These are phyloP conservation scores for Anser brachyrhynchus DNA, from an alignment of 2,113 vertebrate species.

Conservation along the genomic window DNA sequence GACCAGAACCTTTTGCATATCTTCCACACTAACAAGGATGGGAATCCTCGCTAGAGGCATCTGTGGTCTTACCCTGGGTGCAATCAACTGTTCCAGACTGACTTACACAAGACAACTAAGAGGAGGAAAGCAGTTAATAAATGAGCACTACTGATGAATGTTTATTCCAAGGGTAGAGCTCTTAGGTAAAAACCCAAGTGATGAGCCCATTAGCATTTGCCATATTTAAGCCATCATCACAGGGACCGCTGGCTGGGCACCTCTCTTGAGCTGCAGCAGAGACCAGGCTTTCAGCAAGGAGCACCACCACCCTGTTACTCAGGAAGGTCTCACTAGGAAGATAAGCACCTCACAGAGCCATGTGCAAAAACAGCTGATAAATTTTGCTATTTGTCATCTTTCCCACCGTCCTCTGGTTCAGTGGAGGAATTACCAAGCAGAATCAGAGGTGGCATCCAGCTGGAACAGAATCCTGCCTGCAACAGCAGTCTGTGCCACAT, in stretches of 20 bases:
- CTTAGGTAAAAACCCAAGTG: neutral
- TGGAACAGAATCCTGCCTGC: neutral
- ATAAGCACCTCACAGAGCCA: neutral
- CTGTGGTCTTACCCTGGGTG: neutral
- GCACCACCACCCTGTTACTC: neutral
- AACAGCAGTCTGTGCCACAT: neutral
- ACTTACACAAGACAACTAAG: neutral
- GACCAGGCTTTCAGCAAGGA: neutral
- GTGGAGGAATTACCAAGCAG: neutral
- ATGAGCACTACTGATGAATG: neutral
- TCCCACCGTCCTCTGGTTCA: neutral
- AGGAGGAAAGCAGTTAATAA: neutral
- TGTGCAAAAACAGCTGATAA: neutral
- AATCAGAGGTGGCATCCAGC: neutral
- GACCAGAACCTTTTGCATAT: too few species aligned
- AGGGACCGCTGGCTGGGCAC: rapidly evolving
- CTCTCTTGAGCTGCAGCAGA: neutral
- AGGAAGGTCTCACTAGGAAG: neutral
- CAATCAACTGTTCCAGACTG: too few species aligned
- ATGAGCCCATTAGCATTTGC: neutral
- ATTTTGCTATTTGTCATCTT: neutral
- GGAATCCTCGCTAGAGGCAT: neutral
- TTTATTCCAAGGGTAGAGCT: neutral
- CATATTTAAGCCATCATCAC: too few species aligned
- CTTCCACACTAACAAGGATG: neutral